phyloP scores from a whole-genome alignment of 2,888 invertebrate species.

The Ormyrus pomaceus region DNA sequence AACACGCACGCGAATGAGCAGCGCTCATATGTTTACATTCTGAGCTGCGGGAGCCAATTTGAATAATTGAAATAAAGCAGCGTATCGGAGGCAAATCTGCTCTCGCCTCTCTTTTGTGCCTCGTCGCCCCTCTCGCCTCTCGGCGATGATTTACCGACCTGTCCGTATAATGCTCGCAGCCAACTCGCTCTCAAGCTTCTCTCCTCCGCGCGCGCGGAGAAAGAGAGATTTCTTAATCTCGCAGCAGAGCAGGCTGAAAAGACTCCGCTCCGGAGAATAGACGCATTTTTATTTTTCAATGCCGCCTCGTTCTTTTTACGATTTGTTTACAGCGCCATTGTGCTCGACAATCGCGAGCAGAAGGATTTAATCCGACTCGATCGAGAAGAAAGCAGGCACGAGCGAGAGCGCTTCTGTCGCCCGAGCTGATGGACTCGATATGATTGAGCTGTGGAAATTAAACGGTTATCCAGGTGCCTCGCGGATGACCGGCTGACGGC shows the following conservation, averaged over 20 bases:
- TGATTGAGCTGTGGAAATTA: constrained; percentile 15
- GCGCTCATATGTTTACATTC: constrained; percentile 9
- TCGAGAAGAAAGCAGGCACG: constrained; percentile 23
- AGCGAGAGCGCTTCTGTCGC: neutral
- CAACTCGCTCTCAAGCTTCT: constrained; percentile 4
- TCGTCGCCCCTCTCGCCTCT: neutral
- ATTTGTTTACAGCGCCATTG: constrained; percentile 71
- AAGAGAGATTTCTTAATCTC: constrained; percentile 54
- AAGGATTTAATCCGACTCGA: constrained; percentile 49
- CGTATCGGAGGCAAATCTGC: constrained; percentile 38
- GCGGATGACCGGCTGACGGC: too few relatives aligned
- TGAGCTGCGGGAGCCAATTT: constrained; percentile 9
- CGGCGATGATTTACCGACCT: constrained; percentile 40
- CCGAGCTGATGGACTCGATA: constrained; percentile 7
- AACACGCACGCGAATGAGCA: constrained; percentile 24
- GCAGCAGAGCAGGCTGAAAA: constrained; percentile 51
- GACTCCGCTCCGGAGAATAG: constrained; percentile 30
- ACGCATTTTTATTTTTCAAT: constrained; percentile 39
- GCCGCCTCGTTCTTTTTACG: constrained; percentile 67
- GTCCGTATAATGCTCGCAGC: neutral
- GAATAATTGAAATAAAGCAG: constrained; percentile 49
- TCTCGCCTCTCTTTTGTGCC: constrained; percentile 2
- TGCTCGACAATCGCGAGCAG: constrained; percentile 23
- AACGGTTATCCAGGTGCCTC: neutral
- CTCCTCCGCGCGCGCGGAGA: neutral